These are phyloP conservation scores for Tympanoctomys barrerae DNA, from an alignment of 2,797 vertebrate genomes.

Conservation along the genomic window DNA sequence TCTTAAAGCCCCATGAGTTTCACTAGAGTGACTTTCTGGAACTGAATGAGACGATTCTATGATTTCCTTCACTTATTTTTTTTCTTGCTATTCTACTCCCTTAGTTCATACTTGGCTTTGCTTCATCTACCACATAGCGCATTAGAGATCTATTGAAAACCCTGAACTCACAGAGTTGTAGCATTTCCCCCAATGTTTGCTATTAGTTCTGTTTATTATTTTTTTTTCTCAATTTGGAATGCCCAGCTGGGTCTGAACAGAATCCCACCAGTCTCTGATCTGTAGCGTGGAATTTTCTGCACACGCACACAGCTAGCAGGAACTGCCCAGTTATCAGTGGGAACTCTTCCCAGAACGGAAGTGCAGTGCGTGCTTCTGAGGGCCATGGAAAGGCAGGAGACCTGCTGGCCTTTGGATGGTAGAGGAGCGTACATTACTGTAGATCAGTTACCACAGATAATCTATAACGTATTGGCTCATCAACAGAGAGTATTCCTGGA, in stretches of 20 bases:
- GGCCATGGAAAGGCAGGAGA: constrained; percentile 22
- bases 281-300: constrained; percentile 9
- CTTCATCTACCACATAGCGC: constrained; percentile 49
- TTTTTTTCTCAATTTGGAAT: constrained; percentile 33
- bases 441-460: neutral
- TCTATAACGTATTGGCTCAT: constrained; percentile 47
- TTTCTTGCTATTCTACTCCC: constrained; percentile 45
- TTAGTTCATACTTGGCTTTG: constrained; percentile 56
- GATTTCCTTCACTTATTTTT: constrained; percentile 59
- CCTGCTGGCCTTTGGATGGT: constrained; percentile 20
- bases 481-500: constrained; percentile 6
- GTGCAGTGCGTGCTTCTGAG: neutral
- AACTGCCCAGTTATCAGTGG: constrained; percentile 16
- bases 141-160: constrained; percentile 32
- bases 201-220: constrained; percentile 59
- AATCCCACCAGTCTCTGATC: constrained; percentile 52
- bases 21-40: constrained; percentile 76
- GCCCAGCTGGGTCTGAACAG: constrained; percentile 46
- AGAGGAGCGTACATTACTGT: constrained; percentile 44
- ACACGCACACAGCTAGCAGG: neutral
- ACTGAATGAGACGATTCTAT: constrained; percentile 67
- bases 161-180: constrained; percentile 30
- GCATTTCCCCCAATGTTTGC: constrained; percentile 23
- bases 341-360: constrained; percentile 22
- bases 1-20: constrained; percentile 50